phyloP scores from a whole-genome alignment of 2,113 vertebrate genomes.

The Cathartes aura region DNA sequence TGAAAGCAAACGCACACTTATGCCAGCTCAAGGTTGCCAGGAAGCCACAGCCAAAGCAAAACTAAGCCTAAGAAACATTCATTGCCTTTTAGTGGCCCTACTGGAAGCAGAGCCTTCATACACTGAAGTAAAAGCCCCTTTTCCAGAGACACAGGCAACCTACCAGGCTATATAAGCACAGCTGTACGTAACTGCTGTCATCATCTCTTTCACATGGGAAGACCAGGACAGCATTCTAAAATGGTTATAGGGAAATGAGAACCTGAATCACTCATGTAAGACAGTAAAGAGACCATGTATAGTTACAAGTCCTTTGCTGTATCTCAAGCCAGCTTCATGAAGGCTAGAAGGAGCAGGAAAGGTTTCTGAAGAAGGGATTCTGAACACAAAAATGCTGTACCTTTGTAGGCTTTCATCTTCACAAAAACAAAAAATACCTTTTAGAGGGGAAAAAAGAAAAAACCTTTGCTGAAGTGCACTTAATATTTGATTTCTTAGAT shows the following conservation, averaged over 20 bases:
- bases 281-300: background rate
- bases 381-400: background rate
- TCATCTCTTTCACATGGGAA: background rate
- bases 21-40: background rate
- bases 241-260: background rate
- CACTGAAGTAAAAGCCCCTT: background rate
- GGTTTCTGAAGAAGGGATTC: background rate
- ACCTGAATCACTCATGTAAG: background rate
- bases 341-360: background rate
- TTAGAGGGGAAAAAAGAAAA: background rate
- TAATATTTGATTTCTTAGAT: background rate
- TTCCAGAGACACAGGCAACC: background rate
- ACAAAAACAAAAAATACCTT: background rate
- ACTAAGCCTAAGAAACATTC: background rate
- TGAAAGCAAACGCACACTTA: background rate
- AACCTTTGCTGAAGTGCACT: background rate
- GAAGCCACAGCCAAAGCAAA: background rate
- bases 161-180: background rate
- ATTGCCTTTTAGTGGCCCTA: background rate
- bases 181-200: background rate
- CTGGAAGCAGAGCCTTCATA: background rate
- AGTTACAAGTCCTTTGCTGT: background rate
- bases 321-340: background rate
- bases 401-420: background rate
- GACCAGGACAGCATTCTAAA: background rate